phyloP scores from a whole-genome alignment of 1,140 invertebrate species.

The Calephelis nemesis region DNA sequence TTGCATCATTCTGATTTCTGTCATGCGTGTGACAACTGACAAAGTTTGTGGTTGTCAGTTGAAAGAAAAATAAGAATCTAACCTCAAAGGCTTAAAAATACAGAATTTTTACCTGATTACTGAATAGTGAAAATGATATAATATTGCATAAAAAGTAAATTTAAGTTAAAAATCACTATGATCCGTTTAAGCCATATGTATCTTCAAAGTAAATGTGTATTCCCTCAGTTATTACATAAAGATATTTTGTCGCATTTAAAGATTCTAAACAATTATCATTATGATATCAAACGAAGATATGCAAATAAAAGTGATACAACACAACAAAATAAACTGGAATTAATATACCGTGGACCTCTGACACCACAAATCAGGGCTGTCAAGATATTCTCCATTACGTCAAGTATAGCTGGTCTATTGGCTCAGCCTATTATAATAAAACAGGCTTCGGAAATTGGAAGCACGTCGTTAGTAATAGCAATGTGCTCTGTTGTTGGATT shows the following conservation, averaged over 20 bases:
- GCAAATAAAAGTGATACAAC: conserved; percentile 44
- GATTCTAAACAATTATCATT: conserved; percentile 33
- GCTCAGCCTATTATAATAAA: conserved; percentile 87
- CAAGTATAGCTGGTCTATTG: conserved; percentile 84
- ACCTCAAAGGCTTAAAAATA: too few species aligned
- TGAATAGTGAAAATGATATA: not conserved
- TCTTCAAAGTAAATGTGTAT: conserved; percentile 4
- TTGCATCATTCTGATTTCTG: too few species aligned
- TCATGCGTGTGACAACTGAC: too few species aligned
- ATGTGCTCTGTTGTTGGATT: conserved; percentile 85
- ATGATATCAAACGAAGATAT: conserved; percentile 38
- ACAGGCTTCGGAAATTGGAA: conserved; percentile 80
- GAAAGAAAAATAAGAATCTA: too few species aligned
- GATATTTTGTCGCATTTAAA: conserved; percentile 41
- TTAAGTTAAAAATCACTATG: not conserved
- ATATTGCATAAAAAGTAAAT: not conserved
- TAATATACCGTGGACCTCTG: conserved; percentile 81
- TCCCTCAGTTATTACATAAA: conserved; percentile 25
- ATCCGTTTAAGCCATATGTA: not conserved
- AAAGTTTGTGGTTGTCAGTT: too few species aligned
- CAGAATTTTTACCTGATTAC: too few species aligned
- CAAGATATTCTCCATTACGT: conserved; percentile 90
- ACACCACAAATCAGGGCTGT: conserved; percentile 84
- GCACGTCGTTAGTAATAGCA: conserved; percentile 80
- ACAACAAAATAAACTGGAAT: conserved; percentile 50